Percentiles rank a stretch among this genome's conserved stretches.
phyloP scores from a whole-genome alignment of 2,113 vertebrate genomes.

The Osmerus mordax region DNA sequence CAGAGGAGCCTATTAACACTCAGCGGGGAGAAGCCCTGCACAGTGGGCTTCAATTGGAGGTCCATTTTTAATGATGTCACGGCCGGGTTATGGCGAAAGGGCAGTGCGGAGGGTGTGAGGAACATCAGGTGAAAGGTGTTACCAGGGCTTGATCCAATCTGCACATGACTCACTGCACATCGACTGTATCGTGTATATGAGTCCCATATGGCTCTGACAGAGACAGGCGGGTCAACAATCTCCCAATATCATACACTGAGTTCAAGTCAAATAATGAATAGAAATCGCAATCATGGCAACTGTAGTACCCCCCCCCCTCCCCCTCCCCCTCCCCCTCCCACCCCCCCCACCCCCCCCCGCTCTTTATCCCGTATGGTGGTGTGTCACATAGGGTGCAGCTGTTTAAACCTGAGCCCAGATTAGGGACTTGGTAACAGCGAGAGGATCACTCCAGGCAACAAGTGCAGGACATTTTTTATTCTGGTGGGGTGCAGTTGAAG shows the following conservation, averaged over 20 bases:
- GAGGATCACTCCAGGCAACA: slow-evolving; percentile 30
- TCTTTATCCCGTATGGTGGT: not conserved
- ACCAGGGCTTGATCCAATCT: not conserved
- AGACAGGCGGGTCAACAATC: too few species aligned
- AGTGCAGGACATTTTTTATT: not conserved
- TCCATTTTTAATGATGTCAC: slow-evolving; percentile 2
- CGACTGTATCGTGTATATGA: too few species aligned
- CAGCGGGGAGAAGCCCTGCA: not conserved
- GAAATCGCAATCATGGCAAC: too few species aligned
- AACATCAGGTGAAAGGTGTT: not conserved
- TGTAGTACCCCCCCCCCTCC: not conserved
- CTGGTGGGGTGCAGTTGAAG: not conserved
- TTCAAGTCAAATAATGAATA: too few species aligned
- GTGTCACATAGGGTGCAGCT: slow-evolving; percentile 19
- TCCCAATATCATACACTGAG: too few species aligned
- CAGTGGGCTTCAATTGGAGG: not conserved
- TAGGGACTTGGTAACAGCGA: slow-evolving; percentile 19
- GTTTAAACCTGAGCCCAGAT: slow-evolving; percentile 29
- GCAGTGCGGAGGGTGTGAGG: not conserved
- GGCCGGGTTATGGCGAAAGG: not conserved
- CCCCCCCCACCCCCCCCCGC: too few species aligned
- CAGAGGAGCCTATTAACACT: not conserved
- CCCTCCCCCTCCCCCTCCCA: not conserved
- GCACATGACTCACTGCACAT: too few species aligned
- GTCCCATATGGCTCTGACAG: too few species aligned